A percentile compares a stretch with the other conserved stretches of the same genome.
Conservation (phyloP, 1,140 invertebrate species). For the Campoletis sonorensis region DNA sequence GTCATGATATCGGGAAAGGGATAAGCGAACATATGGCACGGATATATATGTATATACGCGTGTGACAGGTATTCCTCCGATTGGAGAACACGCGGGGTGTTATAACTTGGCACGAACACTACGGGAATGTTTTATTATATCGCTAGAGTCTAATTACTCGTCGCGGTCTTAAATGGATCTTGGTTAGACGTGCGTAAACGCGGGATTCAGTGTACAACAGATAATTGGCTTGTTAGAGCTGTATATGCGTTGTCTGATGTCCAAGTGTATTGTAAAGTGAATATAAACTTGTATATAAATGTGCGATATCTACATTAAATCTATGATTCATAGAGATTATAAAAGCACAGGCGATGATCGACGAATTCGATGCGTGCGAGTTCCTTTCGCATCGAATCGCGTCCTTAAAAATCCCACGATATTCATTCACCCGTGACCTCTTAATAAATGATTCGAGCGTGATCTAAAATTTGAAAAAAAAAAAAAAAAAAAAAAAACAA, state of each 20-base stretch:
- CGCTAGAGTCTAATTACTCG: slow-evolving; percentile 34
- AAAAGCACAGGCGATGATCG: too few relatives aligned
- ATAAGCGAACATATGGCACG: neutral
- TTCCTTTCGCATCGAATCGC: neutral
- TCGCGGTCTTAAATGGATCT: slow-evolving; percentile 36
- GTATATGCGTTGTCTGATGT: slow-evolving; percentile 9
- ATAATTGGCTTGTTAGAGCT: slow-evolving; percentile 41
- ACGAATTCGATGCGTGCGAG: slow-evolving; percentile 28
- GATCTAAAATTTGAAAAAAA: too few relatives aligned
- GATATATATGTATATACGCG: neutral
- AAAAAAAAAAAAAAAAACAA: too few relatives aligned
- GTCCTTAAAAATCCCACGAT: slow-evolving; percentile 35
- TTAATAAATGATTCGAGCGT: slow-evolving; percentile 26
- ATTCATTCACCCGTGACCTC: slow-evolving; percentile 34
- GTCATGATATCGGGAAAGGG: neutral
- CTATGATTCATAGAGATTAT: slow-evolving; percentile 27
- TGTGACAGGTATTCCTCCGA: neutral
- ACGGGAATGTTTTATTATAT: slow-evolving; percentile 28
- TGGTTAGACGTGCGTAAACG: neutral
- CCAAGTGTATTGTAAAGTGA: neutral
- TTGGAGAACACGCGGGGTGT: neutral
- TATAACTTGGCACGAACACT: neutral
- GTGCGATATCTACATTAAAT: neutral
- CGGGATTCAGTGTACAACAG: slow-evolving; percentile 15
- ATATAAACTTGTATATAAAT: neutral